Conservation (phyloP, 2,888 invertebrate species). For the Hololepta plana region DNA sequence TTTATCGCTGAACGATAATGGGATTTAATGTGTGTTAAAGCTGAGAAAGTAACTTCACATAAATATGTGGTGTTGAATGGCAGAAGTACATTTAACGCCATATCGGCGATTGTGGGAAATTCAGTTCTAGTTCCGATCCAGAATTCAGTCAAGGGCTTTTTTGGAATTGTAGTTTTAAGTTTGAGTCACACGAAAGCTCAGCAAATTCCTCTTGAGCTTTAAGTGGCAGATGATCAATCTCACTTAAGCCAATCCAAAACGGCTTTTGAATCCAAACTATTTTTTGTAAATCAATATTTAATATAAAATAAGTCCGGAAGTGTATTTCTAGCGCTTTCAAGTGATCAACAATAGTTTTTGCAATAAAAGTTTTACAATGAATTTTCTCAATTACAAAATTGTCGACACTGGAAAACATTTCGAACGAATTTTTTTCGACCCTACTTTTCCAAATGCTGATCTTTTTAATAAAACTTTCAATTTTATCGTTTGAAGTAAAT, state of each 20-base stretch:
- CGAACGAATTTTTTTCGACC: constrained; percentile 10
- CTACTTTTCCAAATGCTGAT: constrained; percentile 11
- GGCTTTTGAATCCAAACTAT: constrained; percentile 10
- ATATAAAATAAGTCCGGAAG: constrained; percentile 10
- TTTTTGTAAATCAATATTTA: constrained; percentile 9
- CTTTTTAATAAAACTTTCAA: constrained; percentile 9
- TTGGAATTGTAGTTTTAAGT: constrained; percentile 8
- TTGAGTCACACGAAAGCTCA: constrained; percentile 11
- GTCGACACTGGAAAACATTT: constrained; percentile 11
- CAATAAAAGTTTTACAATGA: constrained; percentile 10
- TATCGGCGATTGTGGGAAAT: constrained; percentile 10
- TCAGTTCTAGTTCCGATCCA: constrained; percentile 10
- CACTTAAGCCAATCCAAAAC: constrained; percentile 8
- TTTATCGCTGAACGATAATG: constrained; percentile 11
- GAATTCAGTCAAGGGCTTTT: constrained; percentile 10
- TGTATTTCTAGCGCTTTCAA: constrained; percentile 11
- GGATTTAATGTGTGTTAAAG: constrained; percentile 10
- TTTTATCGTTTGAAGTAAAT: constrained; percentile 10
- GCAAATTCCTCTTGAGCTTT: constrained; percentile 10
- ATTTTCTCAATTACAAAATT: constrained; percentile 12
- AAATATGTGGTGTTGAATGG: constrained; percentile 11
- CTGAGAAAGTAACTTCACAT: constrained; percentile 11
- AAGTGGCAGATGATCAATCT: constrained; percentile 8
- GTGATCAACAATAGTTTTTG: constrained; percentile 10
- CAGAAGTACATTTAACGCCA: constrained; percentile 10